These are phyloP conservation scores for Colistium nudipinnis DNA, from an alignment of 2,113 vertebrate species.

Conservation along the genomic window DNA sequence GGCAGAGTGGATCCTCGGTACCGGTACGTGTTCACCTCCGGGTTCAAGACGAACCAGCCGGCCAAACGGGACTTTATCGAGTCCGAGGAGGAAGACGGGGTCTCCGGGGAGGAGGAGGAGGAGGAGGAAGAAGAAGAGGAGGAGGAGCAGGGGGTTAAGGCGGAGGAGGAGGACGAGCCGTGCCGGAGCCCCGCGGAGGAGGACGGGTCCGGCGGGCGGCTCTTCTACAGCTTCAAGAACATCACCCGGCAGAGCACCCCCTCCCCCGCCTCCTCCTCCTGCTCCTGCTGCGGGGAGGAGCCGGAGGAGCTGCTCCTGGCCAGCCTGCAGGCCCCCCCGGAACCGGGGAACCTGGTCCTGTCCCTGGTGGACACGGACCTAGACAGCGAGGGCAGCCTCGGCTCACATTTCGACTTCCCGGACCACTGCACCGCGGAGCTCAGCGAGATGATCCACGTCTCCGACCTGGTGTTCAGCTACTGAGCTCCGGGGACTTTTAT, in stretches of 20 bases:
- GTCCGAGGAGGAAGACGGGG: constrained; percentile 74
- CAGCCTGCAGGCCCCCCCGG: constrained; percentile 79
- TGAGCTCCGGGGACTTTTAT: constrained; percentile 79
- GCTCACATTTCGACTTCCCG: constrained; percentile 97
- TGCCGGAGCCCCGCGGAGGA: constrained; percentile 82
- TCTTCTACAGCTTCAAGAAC: constrained; percentile 95
- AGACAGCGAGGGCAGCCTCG: constrained; percentile 91
- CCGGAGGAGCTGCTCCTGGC: constrained; percentile 89
- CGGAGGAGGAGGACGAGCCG: constrained; percentile 77
- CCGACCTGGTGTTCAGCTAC: constrained; percentile 95
- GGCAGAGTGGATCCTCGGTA: constrained; percentile 77
- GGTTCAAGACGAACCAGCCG: constrained; percentile 81
- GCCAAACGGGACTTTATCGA: constrained; percentile 88
- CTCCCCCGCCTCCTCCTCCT: constrained; percentile 79
- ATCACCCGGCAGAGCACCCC: constrained; percentile 87
- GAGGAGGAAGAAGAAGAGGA: constrained; percentile 77
- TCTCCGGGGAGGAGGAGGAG: constrained; percentile 81
- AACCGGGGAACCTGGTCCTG: constrained; percentile 88
- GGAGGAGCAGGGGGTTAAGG: constrained; percentile 78
- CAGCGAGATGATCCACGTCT: constrained; percentile 96
- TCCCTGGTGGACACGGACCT: constrained; percentile 93
- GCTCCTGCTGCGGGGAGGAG: constrained; percentile 84
- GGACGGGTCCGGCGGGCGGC: constrained; percentile 84
- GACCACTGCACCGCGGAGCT: constrained; percentile 96
- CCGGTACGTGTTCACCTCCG: constrained; percentile 80